A percentile compares a stretch with the other conserved stretches of the same genome.
phyloP scores from a whole-genome alignment of 1,140 invertebrate genomes.

The Radopholus similis region DNA sequence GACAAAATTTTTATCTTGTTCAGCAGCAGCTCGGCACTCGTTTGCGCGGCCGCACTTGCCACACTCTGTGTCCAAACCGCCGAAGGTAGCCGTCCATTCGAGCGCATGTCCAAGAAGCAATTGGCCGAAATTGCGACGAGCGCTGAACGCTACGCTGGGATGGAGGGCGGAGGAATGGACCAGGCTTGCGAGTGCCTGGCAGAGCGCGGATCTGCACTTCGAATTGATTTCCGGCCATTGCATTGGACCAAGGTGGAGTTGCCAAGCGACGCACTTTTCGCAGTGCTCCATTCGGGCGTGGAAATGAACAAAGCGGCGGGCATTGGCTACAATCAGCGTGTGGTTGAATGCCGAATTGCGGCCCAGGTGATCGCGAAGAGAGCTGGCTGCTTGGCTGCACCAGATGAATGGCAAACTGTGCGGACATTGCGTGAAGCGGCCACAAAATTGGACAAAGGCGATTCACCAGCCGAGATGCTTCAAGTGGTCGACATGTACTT shows the following conservation, averaged over 20 bases:
- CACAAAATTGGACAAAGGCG: constrained; percentile 22
- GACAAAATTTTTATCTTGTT: constrained; percentile 61
- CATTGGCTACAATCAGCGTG: constrained; percentile 71
- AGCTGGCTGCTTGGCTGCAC: not conserved
- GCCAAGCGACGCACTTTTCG: constrained; percentile 78
- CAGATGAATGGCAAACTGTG: constrained; percentile 26
- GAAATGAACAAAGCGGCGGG: constrained; percentile 89
- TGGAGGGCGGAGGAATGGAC: constrained; percentile 84
- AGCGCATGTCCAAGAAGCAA: constrained; percentile 19
- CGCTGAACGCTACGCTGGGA: constrained; percentile 38
- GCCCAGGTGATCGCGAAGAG: constrained; percentile 68
- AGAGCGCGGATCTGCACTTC: constrained; percentile 69
- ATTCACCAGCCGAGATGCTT: no score
- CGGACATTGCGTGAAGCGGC: constrained; percentile 22
- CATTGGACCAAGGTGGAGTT: constrained; percentile 73
- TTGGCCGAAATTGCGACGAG: constrained; percentile 34
- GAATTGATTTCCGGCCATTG: constrained; percentile 90
- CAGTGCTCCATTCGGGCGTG: constrained; percentile 84
- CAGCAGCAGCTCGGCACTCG: constrained; percentile 92
- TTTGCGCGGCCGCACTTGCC: constrained; percentile 83
- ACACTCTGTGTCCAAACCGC: constrained; percentile 70
- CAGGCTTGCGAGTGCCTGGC: constrained; percentile 80
- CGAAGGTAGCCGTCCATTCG: not conserved
- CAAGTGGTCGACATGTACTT: no score
- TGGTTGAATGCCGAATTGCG: constrained; percentile 86